Base-by-base conservation (phyloP, 2,797 vertebrate species). In the Lepilemur septentrionalis region DNA sequence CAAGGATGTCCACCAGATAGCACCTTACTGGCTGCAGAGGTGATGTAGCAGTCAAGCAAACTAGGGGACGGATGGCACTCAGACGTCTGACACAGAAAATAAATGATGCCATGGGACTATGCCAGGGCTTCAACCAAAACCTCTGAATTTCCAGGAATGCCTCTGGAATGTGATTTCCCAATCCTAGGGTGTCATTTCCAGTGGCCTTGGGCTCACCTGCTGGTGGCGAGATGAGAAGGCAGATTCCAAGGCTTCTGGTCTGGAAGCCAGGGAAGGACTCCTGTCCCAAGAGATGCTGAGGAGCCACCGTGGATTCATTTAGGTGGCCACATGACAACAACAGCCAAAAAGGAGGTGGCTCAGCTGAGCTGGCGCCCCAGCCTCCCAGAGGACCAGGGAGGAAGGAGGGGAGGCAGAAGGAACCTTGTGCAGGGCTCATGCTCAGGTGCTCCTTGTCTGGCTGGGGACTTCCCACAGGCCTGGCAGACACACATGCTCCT, bases 391-490 rank as follows among this genome's bases (percentile, higher is more conserved):
- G 57, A 63, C 17, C 18, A 57, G 43, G 35, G 20, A 83, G 28
- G 30, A 50, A 17, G 38, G 17, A 38, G 48, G 55, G 38, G 10
- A 22, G 28, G 57, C 4, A 0, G 82, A 38, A 70, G 35, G 70
- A 75, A 8, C 14, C 30, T 30, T 25, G 25, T 46, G 43, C 17
- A 11, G 25, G 10, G 61, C 73, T 18, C 1, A 0, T 61, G 76
- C 75, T 61, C 81, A 84, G 91, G 23, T 63, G 78, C 43, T 84
- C 48, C 38, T 63, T 14, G 12, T 82, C 78, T 65, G 81, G 35
- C 89, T 50, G 65, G 86, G 57, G 90, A 14, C 38, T 65, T 94
- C 55, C 35, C 35, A 35, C 4, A 8, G 67, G 46, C 55, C 78
- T 5, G 14, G 50, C 72, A 75, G 86, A 55, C 63, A 70, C 46